Base-by-base conservation (phyloP, 92 coral and sea anemone species). In the Epizoanthus ramosus region DNA sequence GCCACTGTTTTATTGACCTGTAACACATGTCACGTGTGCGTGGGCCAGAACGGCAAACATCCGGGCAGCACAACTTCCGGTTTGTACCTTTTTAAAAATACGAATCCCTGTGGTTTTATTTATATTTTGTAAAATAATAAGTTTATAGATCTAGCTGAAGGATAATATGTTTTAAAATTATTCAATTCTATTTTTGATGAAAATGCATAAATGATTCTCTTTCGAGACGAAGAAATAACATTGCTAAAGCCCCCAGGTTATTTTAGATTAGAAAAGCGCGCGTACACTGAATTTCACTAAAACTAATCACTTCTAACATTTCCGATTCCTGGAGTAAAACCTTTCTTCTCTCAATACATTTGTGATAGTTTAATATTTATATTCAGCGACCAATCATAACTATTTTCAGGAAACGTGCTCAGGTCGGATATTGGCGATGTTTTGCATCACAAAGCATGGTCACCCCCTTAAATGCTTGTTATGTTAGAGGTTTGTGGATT, bases 391-490 rank as follows among this genome's bases (percentile, higher is more conserved):
- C 81, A 77, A 77, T 41, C 82, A 77, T 77, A 1, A 61, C 69
- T 76, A 60, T 76, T 76, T 59, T 60, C 69, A 76, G 69, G 81
- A 60, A 60, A 31, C 81, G 69, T n/a, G 63, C 79, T 57, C 69
- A 45, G 18, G 68, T 81, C 90, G 76, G 87, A 86, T 69, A 88
- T 21, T 24, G 81, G 81, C 23, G 59, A 71, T 79, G 79, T 85
- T 87, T 90, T 91, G 58, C 98, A 91, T 93, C 98, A 93, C 80
- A 87, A 79, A 86, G 71, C 80, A 33, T 64, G 53, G 53, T 86
- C 83, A 89, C 79, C 89, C 83, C 92, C 98, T 73, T 90, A 88
- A 91, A 89, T 81, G 91, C 84, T 87, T 85, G 92, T 92, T 90
- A 92, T 92, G 93, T 83, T 91, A 93, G 87, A 79, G 84, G 88